Conservation (phyloP, 2,888 invertebrate species). For the Graphium colonna region DNA sequence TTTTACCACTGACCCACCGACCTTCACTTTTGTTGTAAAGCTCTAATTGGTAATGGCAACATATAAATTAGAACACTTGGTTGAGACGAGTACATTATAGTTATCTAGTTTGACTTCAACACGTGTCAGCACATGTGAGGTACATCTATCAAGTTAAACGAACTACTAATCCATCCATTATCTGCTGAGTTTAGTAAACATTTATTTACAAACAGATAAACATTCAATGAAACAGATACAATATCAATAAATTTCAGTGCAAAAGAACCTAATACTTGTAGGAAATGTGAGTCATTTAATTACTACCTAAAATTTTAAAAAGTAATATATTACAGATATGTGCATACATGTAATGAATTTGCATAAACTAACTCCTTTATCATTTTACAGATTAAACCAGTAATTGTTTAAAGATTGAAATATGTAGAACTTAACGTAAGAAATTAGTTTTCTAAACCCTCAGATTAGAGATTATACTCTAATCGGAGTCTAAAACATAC, state of each 20-base stretch:
- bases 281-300: background rate
- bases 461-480: too few species aligned
- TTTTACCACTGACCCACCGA: too few species aligned
- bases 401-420: too few species aligned
- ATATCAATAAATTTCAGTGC: background rate
- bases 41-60: too few species aligned
- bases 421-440: too few species aligned
- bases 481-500: too few species aligned
- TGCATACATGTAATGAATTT: too few species aligned
- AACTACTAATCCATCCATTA: background rate
- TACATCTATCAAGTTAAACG: background rate
- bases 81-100: constrained; percentile 1
- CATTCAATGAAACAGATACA: background rate
- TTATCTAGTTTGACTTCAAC: constrained; percentile 3
- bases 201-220: constrained; percentile 2
- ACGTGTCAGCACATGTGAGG: constrained; percentile 17
- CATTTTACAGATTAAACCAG: too few species aligned
- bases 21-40: too few species aligned
- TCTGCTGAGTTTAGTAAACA: background rate
- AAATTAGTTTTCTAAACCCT: too few species aligned
- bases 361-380: too few species aligned
- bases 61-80: background rate
- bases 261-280: background rate
- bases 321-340: too few species aligned
- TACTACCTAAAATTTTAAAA: background rate